Evolutionary conservation across 2,113 vertebrate species (phyloP), one percentile per base, ranked within the genome.

Genomic region (Rhinolophus ferrumequinum): DNA sequence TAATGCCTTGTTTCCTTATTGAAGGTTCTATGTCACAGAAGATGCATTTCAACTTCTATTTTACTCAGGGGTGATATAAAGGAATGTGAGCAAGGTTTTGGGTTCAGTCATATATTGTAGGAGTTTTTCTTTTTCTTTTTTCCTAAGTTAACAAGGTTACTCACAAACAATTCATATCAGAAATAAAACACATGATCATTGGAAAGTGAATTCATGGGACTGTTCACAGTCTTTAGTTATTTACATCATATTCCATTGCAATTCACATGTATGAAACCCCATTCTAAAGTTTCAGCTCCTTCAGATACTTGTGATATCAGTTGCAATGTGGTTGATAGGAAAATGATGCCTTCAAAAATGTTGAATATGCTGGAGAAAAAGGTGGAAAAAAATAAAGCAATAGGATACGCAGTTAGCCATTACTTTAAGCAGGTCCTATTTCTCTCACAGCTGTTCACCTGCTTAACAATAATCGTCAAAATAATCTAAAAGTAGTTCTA

Each of bases 401-500:
- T 96, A 84, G 89, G 26, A 66, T 98, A 98, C 98, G 97, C 95
- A 83, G 84, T 98, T 98, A 96, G 94, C 82, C 33, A 96, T 98
- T 98, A 83, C 98, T 97, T 96, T 90, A 97, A 96, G 93, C 92
- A 97, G 28, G 15, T 92, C 85, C 75, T 83, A 64, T 97, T 96
- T 97, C 97, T 94, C 44, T 93, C 64, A 62, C n/a, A 96, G 26
- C 70, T 97, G n/a, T 89, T 98, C 82, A 98, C 98, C 98, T 99
- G 95, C 97, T 98, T 91, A 56, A 76, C 90, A 94, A 77, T 95
- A 97, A 98, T 98, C 93, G 97, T 98, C 98, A 97, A 98, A 98
- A 98, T 93, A 97, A 93, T 97, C 90, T 98, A 96, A 94, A 97
- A 98, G 97, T 98, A 97, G 70, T 97, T 97, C 70, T 97, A 77